A percentile compares a stretch with the other conserved stretches of the same genome.
Evolutionary conservation across 2,797 vertebrate species (phyloP).

Genomic region (Rhinatrema bivittatum): DNA sequence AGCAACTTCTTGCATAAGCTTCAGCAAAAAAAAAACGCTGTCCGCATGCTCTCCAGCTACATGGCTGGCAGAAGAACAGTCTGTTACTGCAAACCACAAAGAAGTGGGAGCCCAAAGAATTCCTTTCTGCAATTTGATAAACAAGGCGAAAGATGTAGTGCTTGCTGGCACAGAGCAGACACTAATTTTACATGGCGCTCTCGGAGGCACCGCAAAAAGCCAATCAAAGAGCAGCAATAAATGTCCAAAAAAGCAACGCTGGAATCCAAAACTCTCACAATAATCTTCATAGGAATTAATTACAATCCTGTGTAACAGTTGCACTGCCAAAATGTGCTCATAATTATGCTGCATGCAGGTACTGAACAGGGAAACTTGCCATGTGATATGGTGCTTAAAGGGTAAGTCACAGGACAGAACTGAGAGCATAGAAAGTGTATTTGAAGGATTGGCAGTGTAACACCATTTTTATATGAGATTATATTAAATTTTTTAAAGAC

Average conservation of each 20-base stretch:
- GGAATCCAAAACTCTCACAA: constrained; percentile 44
- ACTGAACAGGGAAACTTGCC: constrained; percentile 41
- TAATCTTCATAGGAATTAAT: constrained; percentile 46
- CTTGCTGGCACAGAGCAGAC: constrained; percentile 38
- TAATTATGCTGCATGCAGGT: constrained; percentile 41
- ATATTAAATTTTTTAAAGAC: constrained; percentile 61
- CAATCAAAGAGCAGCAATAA: constrained; percentile 43
- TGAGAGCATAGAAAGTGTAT: constrained; percentile 47
- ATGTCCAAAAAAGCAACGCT: constrained; percentile 34
- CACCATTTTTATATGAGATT: no score
- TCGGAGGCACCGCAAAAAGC: constrained; percentile 41
- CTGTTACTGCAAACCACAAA: constrained; percentile 33
- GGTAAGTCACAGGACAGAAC: constrained; percentile 49
- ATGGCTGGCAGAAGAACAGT: constrained; percentile 30
- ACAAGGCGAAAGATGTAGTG: constrained; percentile 35
- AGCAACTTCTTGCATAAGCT: constrained; percentile 25
- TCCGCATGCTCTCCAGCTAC: constrained; percentile 11
- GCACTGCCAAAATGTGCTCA: constrained; percentile 35
- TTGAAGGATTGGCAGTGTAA: constrained; percentile 55
- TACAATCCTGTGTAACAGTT: constrained; percentile 34
- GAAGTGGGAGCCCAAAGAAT: constrained; percentile 45
- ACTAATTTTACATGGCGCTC: constrained; percentile 39
- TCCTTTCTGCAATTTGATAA: constrained; percentile 28
- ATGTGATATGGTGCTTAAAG: constrained; percentile 48
- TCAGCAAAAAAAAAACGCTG: constrained; percentile 33